Percentiles rank a stretch among this genome's conserved stretches.
These are phyloP conservation scores for Frankliniella intonsa DNA, from an alignment of 2,888 invertebrate genomes.

Conservation along the genomic window DNA sequence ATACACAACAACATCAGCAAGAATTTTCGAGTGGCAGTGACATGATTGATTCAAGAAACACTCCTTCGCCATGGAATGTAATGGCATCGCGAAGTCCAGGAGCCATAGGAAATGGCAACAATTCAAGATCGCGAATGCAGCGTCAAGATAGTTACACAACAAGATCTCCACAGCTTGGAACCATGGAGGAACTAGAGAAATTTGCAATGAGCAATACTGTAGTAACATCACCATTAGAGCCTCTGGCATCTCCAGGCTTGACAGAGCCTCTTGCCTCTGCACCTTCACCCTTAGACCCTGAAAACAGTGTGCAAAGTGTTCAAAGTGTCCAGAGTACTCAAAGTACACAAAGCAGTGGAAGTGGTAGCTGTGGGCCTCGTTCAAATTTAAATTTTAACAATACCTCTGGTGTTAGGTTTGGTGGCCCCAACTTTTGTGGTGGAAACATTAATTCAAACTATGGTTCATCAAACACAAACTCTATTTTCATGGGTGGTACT, in stretches of 20 bases:
- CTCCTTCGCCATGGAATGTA: not conserved
- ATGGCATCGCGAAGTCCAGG: not conserved
- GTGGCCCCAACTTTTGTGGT: not conserved
- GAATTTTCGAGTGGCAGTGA: not conserved
- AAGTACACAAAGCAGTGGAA: slow-evolving; percentile 13
- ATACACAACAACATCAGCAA: not conserved
- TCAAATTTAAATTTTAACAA: not conserved
- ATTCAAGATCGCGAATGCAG: not conserved
- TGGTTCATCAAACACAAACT: not conserved
- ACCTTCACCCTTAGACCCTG: slow-evolving; percentile 15
- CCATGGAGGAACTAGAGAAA: slow-evolving; percentile 3
- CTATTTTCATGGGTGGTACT: not conserved
- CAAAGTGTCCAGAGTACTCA: slow-evolving; percentile 19
- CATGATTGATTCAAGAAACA: not conserved
- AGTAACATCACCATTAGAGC: not conserved
- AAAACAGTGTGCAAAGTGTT: not conserved
- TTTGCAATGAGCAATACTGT: slow-evolving; percentile 13
- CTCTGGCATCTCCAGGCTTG: not conserved
- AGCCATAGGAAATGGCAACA: not conserved
- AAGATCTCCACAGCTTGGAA: slow-evolving; percentile 9
- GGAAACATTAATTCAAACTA: not conserved
- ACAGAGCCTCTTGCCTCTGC: slow-evolving; percentile 3
- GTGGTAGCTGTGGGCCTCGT: slow-evolving; percentile 9
- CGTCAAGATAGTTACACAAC: not conserved
- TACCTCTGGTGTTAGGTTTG: not conserved